Conservation (phyloP, 1,140 invertebrate species). For the Diabrotica virgifera region DNA sequence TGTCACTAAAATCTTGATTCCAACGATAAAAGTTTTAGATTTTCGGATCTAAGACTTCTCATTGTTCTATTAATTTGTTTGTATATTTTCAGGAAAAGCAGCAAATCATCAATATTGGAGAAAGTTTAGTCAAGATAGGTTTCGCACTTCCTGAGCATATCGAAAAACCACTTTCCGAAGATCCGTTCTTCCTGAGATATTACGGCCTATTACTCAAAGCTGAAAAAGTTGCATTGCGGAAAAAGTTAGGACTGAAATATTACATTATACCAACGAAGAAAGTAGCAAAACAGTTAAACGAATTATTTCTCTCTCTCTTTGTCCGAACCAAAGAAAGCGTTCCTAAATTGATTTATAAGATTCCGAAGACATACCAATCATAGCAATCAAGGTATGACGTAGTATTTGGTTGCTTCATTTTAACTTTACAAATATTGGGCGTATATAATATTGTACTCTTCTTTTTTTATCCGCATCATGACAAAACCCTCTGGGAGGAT, state of each 20-base stretch:
- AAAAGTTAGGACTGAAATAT: slow-evolving; percentile 53
- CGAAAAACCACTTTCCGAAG: slow-evolving; percentile 32
- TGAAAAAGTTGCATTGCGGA: slow-evolving; percentile 47
- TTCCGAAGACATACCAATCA: slow-evolving; percentile 25
- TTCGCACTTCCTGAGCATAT: slow-evolving; percentile 47
- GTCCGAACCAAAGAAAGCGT: slow-evolving; percentile 16
- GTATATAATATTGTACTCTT: slow-evolving; percentile 35
- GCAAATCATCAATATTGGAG: slow-evolving; percentile 42
- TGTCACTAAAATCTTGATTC: too few relatives aligned
- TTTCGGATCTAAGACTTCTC: too few relatives aligned
- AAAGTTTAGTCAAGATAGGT: slow-evolving; percentile 51
- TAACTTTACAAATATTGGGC: slow-evolving; percentile 31
- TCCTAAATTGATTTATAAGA: slow-evolving; percentile 21
- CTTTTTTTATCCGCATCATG: slow-evolving; percentile 34
- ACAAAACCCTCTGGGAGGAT: slow-evolving; percentile 9
- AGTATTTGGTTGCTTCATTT: slow-evolving; percentile 31
- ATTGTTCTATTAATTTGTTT: neutral
- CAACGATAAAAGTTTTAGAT: too few relatives aligned
- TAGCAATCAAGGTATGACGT: slow-evolving; percentile 32
- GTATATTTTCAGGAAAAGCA: slow-evolving; percentile 27
- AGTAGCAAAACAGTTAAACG: slow-evolving; percentile 5
- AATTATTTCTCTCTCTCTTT: slow-evolving; percentile 8
- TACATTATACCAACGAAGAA: slow-evolving; percentile 47
- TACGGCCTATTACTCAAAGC: slow-evolving; percentile 45
- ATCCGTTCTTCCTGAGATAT: slow-evolving; percentile 41